Conservation (phyloP, 2,888 invertebrate genomes). For the Zaprionus obscuricornis region DNA sequence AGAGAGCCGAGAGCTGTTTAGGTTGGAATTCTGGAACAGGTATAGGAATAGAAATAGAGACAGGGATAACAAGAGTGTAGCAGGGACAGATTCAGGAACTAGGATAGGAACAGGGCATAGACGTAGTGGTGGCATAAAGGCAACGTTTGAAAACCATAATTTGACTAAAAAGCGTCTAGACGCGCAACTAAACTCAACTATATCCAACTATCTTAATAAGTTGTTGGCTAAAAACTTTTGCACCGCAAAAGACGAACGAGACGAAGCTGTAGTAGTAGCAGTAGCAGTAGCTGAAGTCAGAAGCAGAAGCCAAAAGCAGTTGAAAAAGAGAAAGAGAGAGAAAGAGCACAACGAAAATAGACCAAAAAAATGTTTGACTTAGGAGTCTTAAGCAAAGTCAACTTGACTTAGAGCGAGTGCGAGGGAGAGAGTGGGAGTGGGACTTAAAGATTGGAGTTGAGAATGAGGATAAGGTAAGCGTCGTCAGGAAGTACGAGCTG, state of each 20-base stretch:
- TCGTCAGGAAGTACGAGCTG: slow-evolving; percentile 59
- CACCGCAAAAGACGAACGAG: slow-evolving; percentile 3
- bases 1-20: no score
- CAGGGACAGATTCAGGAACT: background rate
- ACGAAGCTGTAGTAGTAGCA: background rate
- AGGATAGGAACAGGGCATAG: background rate
- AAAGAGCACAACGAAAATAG: no score
- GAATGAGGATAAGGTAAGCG: slow-evolving; percentile 21
- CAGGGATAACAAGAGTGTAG: no score
- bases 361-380: background rate
- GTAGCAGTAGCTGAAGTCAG: slow-evolving; percentile 11
- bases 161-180: slow-evolving; percentile 76
- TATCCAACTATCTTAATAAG: slow-evolving; percentile 73
- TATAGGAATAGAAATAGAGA: background rate
- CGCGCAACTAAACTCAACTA: slow-evolving; percentile 65
- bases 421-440: background rate
- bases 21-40: no score
- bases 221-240: slow-evolving; percentile 67
- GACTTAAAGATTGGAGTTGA: no score
- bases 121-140: slow-evolving; percentile 3
- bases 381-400: background rate
- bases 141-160: slow-evolving; percentile 71
- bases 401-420: background rate
- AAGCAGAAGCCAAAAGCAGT: slow-evolving; percentile 5
- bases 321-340: background rate